phyloP scores from a whole-genome alignment of 1,140 invertebrate species.

The Anoplolepis gracilipes region DNA sequence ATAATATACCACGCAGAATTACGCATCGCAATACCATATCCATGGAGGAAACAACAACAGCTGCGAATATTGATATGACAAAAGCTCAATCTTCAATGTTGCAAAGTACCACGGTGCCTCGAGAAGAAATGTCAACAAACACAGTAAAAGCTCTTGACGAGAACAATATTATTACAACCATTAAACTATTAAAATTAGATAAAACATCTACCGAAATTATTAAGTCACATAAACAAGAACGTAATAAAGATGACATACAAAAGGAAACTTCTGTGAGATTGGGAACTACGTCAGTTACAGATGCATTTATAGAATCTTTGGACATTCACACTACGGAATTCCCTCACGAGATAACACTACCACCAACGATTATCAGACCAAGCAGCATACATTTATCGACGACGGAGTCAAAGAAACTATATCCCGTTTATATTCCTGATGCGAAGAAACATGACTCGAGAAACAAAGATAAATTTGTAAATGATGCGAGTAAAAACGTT shows the following conservation, averaged over 20 bases:
- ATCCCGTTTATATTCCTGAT: slow-evolving; percentile 9
- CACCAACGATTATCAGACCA: slow-evolving; percentile 1
- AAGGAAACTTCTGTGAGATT: not conserved
- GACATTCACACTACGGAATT: slow-evolving; percentile 9
- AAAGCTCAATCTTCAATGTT: slow-evolving; percentile 60
- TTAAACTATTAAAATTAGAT: not conserved
- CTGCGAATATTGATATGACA: slow-evolving; percentile 43
- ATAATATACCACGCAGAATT: not conserved
- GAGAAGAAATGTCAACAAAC: slow-evolving; percentile 56
- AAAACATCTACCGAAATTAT: not conserved
- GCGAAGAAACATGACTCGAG: not conserved
- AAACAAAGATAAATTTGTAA: slow-evolving; percentile 21
- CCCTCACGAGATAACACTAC: slow-evolving; percentile 29
- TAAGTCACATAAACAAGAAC: not conserved
- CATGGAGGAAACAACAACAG: slow-evolving; percentile 23
- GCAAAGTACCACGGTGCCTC: slow-evolving; percentile 46
- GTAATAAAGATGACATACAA: not conserved
- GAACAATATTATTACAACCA: slow-evolving; percentile 20
- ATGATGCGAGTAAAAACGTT: not conserved
- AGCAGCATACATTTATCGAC: not conserved
- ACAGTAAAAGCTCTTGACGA: not conserved
- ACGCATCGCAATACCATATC: not conserved
- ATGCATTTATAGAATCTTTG: not conserved
- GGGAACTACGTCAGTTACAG: not conserved
- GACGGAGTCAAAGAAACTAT: not conserved